Evolutionary conservation across 1,140 invertebrate species (phyloP), one percentile per base, ranked within the genome.

Genomic region (Aricia agestis): DNA sequence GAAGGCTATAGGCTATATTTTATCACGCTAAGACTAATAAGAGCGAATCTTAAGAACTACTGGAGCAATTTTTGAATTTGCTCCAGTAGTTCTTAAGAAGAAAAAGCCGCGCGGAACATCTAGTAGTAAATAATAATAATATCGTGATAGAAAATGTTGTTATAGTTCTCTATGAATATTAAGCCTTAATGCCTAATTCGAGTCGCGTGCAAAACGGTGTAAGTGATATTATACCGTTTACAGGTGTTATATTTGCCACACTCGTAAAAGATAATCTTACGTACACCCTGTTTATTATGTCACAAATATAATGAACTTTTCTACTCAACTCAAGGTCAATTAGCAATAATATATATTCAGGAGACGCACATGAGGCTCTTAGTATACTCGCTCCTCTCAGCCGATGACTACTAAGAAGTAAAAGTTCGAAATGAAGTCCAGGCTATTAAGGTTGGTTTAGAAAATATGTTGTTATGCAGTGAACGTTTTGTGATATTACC

Each of bases 271-370:
- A 52, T 52, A 52, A 52, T 52, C 45, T 52, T 3, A 52, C 45
- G 45, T 52, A 52, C 13, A 15, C 45, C 45, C 45, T 52, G 45
- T 52, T 52, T 52, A 52, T 52, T 13, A 52, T 9, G 10, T 52
- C 13, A 13, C 45, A 52, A 11, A 52, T 15, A 52, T 52, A 15
- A 9, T 52, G 13, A 6, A 52, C 45, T 13, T 52, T 52, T 15
- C 45, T 52, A 52, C 45, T 11, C 45, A 52, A 52, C 11, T 15
- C 45, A 52, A 52, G 45, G 45, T 52, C 45, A 52, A 52, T 52
- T 52, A 52, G 45, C 45, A 52, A 52, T 52, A 52, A 52, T 52
- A 52, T 52, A 52, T 13, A 52, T 52, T 52, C 45, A 52, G 45
- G 45, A 52, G 11, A 52, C 45, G 13, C 11, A 52, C 13, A 52